phyloP scores from a whole-genome alignment of 2,113 vertebrate species.

The Eptatretus burgeri region DNA sequence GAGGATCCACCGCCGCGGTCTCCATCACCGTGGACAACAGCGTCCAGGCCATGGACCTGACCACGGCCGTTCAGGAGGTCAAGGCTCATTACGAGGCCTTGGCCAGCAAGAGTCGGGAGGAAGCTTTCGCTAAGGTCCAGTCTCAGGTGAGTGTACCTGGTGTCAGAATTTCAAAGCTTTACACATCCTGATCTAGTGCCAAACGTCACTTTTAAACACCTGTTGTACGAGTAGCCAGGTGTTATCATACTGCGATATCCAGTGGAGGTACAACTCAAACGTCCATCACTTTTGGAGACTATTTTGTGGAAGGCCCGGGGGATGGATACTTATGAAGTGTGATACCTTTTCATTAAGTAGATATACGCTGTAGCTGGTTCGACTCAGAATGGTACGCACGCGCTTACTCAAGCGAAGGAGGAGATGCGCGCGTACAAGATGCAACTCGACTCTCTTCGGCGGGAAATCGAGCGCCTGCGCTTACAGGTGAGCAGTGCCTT shows the following conservation, averaged over 20 bases:
- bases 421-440: slow-evolving; percentile 16
- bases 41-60: slow-evolving; percentile 16
- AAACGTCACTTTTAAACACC: too few species aligned
- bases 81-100: slow-evolving; percentile 17
- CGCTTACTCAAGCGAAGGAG: slow-evolving; percentile 16
- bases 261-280: too few species aligned
- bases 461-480: slow-evolving; percentile 19
- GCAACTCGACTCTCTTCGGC: slow-evolving; percentile 17
- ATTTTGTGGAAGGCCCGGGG: too few species aligned
- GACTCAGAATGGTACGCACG: slow-evolving; percentile 13
- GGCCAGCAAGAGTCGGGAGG: slow-evolving; percentile 17
- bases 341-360: slow-evolving; percentile 8
- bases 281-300: too few species aligned
- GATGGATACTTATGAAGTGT: too few species aligned
- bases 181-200: too few species aligned
- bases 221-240: too few species aligned
- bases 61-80: slow-evolving; percentile 15
- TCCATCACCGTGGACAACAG: slow-evolving; percentile 19
- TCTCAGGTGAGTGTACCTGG: slow-evolving; percentile 13
- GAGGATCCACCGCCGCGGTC: slow-evolving; percentile 16
- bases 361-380: slow-evolving; percentile 14
- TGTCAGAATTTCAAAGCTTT: too few species aligned
- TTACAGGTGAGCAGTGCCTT: not conserved
- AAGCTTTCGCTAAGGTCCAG: slow-evolving; percentile 16
- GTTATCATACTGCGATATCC: too few species aligned